A percentile compares a stretch with the other conserved stretches of the same genome.
phyloP scores from a whole-genome alignment of 1,140 invertebrate genomes.

The Caenorhabditis tropicalis region DNA sequence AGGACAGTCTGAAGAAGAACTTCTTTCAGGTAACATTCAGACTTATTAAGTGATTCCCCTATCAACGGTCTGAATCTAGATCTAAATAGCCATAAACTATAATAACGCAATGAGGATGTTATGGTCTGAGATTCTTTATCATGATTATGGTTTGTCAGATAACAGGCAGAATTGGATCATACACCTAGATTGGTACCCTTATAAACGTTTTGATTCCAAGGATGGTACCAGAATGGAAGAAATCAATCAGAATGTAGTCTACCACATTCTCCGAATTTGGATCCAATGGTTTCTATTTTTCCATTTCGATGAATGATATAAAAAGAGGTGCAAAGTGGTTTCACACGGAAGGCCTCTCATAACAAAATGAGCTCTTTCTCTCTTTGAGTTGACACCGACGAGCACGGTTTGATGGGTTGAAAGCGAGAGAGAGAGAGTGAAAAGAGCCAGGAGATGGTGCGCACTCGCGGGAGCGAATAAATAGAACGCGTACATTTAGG shows the following conservation, averaged over 20 bases:
- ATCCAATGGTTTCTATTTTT: neutral
- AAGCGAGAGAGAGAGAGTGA: neutral
- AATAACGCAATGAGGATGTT: too few relatives aligned
- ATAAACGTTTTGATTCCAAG: too few relatives aligned
- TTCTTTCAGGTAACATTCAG: too few relatives aligned
- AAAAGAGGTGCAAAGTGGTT: conserved; percentile 36
- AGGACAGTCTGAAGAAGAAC: neutral
- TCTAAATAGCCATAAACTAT: too few relatives aligned
- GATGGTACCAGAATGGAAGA: too few relatives aligned
- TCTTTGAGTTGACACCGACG: conserved; percentile 31
- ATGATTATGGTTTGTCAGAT: too few relatives aligned
- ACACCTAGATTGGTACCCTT: too few relatives aligned
- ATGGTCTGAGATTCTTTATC: too few relatives aligned
- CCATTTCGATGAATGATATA: neutral
- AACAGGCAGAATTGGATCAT: too few relatives aligned
- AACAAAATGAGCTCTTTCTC: neutral
- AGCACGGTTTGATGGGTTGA: conserved; percentile 33
- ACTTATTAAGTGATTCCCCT: too few relatives aligned
- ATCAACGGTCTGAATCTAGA: too few relatives aligned
- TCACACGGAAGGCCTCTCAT: conserved; percentile 27
- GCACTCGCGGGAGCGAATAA: conserved; percentile 30
- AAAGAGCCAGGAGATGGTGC: neutral
- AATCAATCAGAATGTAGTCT: too few relatives aligned
- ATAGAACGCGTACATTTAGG: conserved; percentile 36
- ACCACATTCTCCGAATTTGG: neutral